Conservation (phyloP, 1,140 invertebrate species). For the Lordiphosa mommai region DNA sequence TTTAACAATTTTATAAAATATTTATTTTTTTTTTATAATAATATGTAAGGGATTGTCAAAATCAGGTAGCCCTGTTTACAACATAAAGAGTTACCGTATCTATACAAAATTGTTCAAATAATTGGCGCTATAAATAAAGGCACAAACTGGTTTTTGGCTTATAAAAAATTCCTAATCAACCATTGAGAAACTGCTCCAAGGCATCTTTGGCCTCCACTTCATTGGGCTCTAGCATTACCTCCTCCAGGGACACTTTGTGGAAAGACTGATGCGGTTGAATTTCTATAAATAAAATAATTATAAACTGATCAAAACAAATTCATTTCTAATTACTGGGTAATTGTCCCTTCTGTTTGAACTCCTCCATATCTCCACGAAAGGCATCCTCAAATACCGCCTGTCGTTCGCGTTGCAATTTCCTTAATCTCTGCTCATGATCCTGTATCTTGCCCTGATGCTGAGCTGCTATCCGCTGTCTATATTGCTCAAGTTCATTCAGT, state of each 20-base stretch:
- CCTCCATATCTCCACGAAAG: conserved; percentile 84
- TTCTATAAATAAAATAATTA: conserved; percentile 24
- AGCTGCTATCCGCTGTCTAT: conserved; percentile 82
- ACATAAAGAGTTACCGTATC: neutral
- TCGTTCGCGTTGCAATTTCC: conserved; percentile 82
- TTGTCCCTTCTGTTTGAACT: conserved; percentile 83
- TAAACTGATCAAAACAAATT: neutral
- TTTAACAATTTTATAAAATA: neutral
- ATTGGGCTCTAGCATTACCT: conserved; percentile 81
- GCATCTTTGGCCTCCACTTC: conserved; percentile 80
- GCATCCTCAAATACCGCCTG: conserved; percentile 85
- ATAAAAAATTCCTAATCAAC: conserved; percentile 30
- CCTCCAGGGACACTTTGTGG: conserved; percentile 80
- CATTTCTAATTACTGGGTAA: conserved; percentile 81
- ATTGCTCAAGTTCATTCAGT: conserved; percentile 69
- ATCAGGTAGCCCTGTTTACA: neutral
- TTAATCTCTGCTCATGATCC: conserved; percentile 81
- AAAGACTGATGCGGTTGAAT: conserved; percentile 26
- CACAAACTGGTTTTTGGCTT: conserved; percentile 13
- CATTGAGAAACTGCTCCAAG: conserved; percentile 82
- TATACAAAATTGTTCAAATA: conserved; percentile 1
- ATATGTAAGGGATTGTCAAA: no score
- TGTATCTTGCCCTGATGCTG: conserved; percentile 83
- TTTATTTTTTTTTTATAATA: neutral
- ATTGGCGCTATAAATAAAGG: conserved; percentile 32